Percentiles rank a stretch among this genome's conserved stretches.
Conservation (phyloP, 2,888 invertebrate species). For the Plutella xylostella region DNA sequence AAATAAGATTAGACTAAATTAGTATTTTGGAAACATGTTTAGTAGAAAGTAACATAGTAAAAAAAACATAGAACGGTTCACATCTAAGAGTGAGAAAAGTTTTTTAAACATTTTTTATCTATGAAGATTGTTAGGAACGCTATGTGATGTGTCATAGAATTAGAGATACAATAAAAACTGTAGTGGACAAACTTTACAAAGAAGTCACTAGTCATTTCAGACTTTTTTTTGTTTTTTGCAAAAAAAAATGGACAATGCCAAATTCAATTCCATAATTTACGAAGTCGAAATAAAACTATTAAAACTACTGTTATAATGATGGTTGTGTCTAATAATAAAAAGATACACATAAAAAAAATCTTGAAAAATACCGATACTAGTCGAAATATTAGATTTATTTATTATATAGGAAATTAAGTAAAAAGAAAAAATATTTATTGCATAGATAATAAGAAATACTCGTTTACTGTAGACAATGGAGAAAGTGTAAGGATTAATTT, state of each 20-base stretch:
- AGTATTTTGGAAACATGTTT: slow-evolving; percentile 69
- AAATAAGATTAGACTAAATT: slow-evolving; percentile 53
- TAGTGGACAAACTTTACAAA: slow-evolving; percentile 24
- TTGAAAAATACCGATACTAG: slow-evolving; percentile 46
- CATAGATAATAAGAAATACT: slow-evolving; percentile 48
- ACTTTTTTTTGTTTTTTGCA: slow-evolving; percentile 25
- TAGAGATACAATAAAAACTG: neutral
- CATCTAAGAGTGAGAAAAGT: slow-evolving; percentile 50
- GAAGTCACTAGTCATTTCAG: slow-evolving; percentile 29
- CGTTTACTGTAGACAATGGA: slow-evolving; percentile 50
- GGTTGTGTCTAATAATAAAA: slow-evolving; percentile 65
- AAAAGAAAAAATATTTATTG: slow-evolving; percentile 68
- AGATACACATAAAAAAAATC: slow-evolving; percentile 47
- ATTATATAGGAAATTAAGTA: slow-evolving; percentile 45
- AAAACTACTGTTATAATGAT: slow-evolving; percentile 52
- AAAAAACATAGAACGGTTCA: slow-evolving; percentile 30
- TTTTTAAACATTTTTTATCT: slow-evolving; percentile 18
- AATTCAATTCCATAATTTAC: slow-evolving; percentile 40
- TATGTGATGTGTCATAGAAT: slow-evolving; percentile 5
- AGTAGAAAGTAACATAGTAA: slow-evolving; percentile 40
- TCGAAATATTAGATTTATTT: slow-evolving; percentile 61
- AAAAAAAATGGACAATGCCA: slow-evolving; percentile 47
- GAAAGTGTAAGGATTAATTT: slow-evolving; percentile 1
- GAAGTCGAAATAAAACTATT: slow-evolving; percentile 30
- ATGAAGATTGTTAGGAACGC: slow-evolving; percentile 25